These are phyloP conservation scores for Anniella stebbinsi DNA, from an alignment of 2,797 vertebrate species.

Conservation along the genomic window DNA sequence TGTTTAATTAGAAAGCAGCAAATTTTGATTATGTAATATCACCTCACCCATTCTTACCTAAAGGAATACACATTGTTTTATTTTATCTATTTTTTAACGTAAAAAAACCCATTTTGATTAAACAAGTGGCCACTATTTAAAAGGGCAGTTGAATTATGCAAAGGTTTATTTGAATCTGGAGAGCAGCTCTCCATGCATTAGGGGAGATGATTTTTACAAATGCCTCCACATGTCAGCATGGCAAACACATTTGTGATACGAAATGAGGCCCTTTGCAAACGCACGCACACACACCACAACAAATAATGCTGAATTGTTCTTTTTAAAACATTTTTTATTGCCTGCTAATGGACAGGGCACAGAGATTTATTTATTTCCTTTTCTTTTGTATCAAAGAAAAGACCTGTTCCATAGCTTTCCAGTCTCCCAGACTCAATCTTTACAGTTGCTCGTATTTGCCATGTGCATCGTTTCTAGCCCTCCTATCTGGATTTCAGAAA, in stretches of 20 bases:
- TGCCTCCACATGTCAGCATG: slow-evolving; percentile 42
- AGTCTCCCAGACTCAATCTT: background rate
- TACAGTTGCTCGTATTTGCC: background rate
- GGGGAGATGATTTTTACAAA: slow-evolving; percentile 52
- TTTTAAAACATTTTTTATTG: slow-evolving; percentile 56
- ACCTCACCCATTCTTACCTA: slow-evolving; percentile 40
- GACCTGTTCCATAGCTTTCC: background rate
- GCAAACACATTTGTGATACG: slow-evolving; percentile 41
- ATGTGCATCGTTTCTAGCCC: background rate
- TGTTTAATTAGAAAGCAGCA: slow-evolving; percentile 56
- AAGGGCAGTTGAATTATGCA: slow-evolving; percentile 60
- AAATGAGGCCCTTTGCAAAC: slow-evolving; percentile 59
- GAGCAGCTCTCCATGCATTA: slow-evolving; percentile 50
- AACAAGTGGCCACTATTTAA: slow-evolving; percentile 57
- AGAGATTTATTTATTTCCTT: background rate
- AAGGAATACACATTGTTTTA: slow-evolving; percentile 33
- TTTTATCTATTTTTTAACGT: slow-evolving; percentile 13
- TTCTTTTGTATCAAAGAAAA: background rate
- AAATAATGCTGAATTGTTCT: slow-evolving; percentile 49
- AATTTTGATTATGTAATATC: slow-evolving; percentile 25
- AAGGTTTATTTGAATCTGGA: slow-evolving; percentile 51
- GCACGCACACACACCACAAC: slow-evolving; percentile 29
- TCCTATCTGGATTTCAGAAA: background rate
- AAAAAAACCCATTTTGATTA: slow-evolving; percentile 48
- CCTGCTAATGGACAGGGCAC: slow-evolving; percentile 39